Evolutionary conservation across 1,140 invertebrate genomes (phyloP), one percentile per base, ranked within the genome.

Genomic region (Cyclina sinensis): DNA sequence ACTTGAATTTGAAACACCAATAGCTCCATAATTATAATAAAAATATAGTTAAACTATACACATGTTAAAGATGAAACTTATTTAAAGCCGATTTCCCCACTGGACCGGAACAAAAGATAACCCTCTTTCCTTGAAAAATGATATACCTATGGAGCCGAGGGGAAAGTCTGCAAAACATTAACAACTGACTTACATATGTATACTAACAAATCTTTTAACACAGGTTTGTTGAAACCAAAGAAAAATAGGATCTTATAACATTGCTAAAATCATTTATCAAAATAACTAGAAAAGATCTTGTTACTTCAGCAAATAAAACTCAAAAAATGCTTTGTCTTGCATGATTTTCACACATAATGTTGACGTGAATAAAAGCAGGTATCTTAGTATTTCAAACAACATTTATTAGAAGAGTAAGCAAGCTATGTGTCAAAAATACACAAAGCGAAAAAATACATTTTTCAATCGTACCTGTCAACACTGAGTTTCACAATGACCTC

Each of bases 401-500:
- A 57, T 57, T 57, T 9, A 57, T 57, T 57, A 57, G 5, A 57
- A 43, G 14, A 43, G 14, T 14, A 43, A 43, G 43, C 4, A 43
- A 43, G 43, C 43, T 7, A 43, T n/a, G 14, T 7, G 43, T 43
- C 43, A 43, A 68, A 68, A 14, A n/a, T 27, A 4, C 32, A 16
- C 74, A 1, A 32, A 37, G 48, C 32, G 14, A 4, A 7, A 0
- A 57, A 79, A 35, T 37, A 35, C 35, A 48, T 11, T 46, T 5
- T 37, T 73, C 9, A 80, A 57, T 51, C 54, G 82, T 91, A 96
- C 95, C 95, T 96, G 90, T 98, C 97, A 62, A 97, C 96, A 62
- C 97, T 97, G 35, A 98, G 95, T 95, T 97, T 97, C 59, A 97
- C 96, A 78, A 98, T 96, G 94, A 97, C 96, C 92, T 98, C 97